phyloP scores from a whole-genome alignment of 2,888 invertebrate genomes.

The Drosophila helvetica region DNA sequence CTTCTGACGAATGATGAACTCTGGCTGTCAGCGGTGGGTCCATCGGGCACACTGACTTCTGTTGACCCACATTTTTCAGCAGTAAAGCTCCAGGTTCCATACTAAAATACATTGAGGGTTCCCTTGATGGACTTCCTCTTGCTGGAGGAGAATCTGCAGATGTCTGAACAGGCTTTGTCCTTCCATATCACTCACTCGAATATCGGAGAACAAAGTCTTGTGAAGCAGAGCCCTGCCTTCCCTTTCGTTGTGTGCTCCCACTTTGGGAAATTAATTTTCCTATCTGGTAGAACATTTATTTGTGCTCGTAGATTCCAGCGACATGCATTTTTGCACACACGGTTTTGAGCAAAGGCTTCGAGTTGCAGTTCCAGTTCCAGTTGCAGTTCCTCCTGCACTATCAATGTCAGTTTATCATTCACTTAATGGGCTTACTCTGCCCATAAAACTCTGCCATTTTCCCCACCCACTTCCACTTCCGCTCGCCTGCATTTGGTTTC shows the following conservation, averaged over 20 bases:
- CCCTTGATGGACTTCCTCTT: neutral
- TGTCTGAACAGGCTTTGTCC: neutral
- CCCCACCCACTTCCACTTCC: constrained; percentile 5
- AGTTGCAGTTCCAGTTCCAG: neutral
- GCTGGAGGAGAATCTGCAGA: neutral
- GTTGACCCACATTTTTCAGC: constrained; percentile 34
- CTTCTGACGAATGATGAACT: constrained; percentile 30
- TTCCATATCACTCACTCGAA: neutral
- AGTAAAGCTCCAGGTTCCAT: neutral
- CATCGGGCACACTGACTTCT: constrained; percentile 22
- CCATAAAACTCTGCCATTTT: neutral
- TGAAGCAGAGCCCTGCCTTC: too few relatives aligned
- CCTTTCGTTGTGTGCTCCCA: neutral
- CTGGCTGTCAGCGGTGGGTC: constrained; percentile 18
- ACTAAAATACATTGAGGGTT: neutral
- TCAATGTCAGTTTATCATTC: constrained; percentile 41
- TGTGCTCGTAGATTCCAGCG: neutral
- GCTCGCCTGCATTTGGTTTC: constrained; percentile 34
- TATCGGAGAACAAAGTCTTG: too few relatives aligned
- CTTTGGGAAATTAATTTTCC: constrained; percentile 16
- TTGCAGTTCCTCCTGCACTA: neutral
- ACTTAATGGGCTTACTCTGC: constrained; percentile 24
- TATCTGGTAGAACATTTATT: constrained; percentile 37
- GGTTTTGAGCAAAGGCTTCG: neutral
- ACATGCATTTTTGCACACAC: neutral